These are phyloP conservation scores for Falco concolor DNA, from an alignment of 2,797 vertebrate species.

Conservation along the genomic window DNA sequence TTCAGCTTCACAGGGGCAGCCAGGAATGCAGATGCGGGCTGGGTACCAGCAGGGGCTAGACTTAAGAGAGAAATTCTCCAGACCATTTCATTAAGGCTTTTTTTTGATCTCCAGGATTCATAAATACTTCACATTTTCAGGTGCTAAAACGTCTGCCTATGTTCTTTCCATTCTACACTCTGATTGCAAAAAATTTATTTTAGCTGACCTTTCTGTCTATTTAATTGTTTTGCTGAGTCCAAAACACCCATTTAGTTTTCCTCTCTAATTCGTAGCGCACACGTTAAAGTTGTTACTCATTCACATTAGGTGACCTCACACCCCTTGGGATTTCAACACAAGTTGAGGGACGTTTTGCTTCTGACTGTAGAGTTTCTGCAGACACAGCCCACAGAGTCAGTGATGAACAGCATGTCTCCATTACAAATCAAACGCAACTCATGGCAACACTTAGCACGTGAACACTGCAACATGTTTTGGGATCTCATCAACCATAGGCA, in stretches of 20 bases:
- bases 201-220: background rate
- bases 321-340: background rate
- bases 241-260: background rate
- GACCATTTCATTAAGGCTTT: background rate
- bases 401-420: background rate
- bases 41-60: background rate
- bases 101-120: background rate
- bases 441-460: rapidly evolving
- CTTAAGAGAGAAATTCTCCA: background rate
- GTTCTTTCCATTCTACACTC: background rate
- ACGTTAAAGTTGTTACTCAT: background rate
- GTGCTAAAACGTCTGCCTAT: background rate
- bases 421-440: background rate
- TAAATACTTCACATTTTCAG: background rate
- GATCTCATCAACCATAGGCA: background rate
- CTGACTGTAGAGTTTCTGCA: background rate
- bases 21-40: rapidly evolving
- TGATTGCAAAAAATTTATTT: background rate
- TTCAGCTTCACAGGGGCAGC: background rate
- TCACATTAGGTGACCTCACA: background rate
- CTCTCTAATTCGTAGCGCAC: background rate
- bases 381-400: background rate
- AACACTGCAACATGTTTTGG: background rate
- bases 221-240: background rate
- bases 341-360: background rate